Conservation (phyloP, 2,113 vertebrate species). For the Heliornis fulica region DNA sequence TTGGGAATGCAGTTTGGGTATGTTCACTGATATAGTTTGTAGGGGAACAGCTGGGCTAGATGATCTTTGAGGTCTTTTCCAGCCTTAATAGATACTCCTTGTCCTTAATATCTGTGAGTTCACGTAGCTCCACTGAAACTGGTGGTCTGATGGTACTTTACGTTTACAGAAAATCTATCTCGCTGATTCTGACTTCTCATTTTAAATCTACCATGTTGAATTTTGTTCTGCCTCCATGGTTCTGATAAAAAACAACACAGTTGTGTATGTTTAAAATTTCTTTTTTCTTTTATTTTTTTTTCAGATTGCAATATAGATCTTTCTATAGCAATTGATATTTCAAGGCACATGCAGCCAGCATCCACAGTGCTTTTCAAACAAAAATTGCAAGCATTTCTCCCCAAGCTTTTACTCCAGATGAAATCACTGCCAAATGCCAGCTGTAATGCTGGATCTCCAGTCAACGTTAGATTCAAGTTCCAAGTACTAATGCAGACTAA, state of each 20-base stretch:
- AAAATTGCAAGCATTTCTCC: constrained; percentile 70
- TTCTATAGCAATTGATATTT: constrained; percentile 84
- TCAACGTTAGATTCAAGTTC: constrained; percentile 68
- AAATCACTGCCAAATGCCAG: constrained; percentile 68
- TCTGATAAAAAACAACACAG: neutral
- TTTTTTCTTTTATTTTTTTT: neutral
- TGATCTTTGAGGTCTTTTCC: too few relatives aligned
- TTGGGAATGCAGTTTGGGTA: neutral
- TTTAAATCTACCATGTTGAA: neutral
- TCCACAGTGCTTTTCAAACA: constrained; percentile 57
- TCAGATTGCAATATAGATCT: constrained; percentile 81
- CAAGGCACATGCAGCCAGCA: neutral
- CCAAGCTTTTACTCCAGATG: constrained; percentile 67
- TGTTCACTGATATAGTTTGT: rapidly evolving
- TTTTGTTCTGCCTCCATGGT: neutral
- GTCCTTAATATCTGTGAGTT: neutral
- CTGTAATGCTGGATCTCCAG: constrained; percentile 14
- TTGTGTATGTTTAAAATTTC: neutral
- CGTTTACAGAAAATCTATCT: neutral
- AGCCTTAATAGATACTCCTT: too few relatives aligned
- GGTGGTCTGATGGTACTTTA: neutral
- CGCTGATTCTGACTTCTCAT: neutral
- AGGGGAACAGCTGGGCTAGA: too few relatives aligned
- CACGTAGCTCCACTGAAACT: neutral
- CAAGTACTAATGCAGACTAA: constrained; percentile 57